Percentiles rank a stretch among this genome's conserved stretches.
These are phyloP conservation scores for Raja brachyura DNA, from an alignment of 2,113 vertebrate genomes.

Conservation along the genomic window DNA sequence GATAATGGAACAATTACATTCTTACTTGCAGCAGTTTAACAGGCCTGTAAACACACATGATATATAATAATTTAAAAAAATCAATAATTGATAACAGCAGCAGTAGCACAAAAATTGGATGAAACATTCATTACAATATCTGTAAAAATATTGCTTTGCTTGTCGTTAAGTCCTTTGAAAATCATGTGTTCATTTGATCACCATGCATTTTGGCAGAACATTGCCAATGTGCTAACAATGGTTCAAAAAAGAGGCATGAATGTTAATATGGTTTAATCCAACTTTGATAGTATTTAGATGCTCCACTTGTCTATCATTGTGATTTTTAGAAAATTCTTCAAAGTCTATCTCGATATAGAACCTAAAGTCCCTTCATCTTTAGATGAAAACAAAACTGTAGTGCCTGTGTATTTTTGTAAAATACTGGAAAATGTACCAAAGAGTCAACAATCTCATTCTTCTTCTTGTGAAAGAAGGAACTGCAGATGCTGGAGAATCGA, in stretches of 20 bases:
- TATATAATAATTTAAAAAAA: too few relatives aligned
- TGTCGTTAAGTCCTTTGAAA: conserved; percentile 16
- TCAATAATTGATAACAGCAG: too few relatives aligned
- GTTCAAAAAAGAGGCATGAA: background rate
- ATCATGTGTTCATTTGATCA: background rate
- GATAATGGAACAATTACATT: too few relatives aligned
- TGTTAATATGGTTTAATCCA: conserved; percentile 28
- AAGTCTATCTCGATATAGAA: background rate
- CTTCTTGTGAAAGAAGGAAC: too few relatives aligned
- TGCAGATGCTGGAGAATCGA: too few relatives aligned
- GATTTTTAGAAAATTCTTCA: conserved; percentile 19
- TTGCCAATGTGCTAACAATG: background rate
- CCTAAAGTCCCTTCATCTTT: background rate
- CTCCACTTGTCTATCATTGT: background rate
- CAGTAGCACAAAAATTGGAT: conserved; percentile 57
- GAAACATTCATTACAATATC: conserved; percentile 43
- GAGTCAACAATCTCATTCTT: conserved; percentile 15
- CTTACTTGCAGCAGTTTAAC: too few relatives aligned
- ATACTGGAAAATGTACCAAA: background rate
- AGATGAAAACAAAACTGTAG: background rate
- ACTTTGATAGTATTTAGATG: conserved; percentile 13
- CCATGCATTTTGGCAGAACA: background rate
- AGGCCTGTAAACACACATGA: too few relatives aligned
- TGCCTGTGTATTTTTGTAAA: background rate
- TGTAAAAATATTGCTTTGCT: background rate